These are phyloP conservation scores for Andrena hattorfiana DNA, from an alignment of 2,888 invertebrate species.

Conservation along the genomic window DNA sequence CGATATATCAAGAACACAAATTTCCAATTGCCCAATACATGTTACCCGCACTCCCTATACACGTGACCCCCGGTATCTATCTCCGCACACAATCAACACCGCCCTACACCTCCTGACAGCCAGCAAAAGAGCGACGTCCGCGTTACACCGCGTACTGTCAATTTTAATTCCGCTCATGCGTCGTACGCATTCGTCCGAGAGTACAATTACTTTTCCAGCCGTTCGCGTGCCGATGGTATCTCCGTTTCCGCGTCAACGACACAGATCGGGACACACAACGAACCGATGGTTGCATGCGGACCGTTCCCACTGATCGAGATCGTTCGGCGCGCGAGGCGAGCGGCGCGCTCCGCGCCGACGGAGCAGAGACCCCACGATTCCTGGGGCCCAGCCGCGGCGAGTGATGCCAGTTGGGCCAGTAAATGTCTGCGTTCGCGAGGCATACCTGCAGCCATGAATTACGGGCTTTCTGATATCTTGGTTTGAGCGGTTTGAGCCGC, in stretches of 20 bases:
- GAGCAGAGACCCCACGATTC: neutral
- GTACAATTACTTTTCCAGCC: neutral
- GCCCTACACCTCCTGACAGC: neutral
- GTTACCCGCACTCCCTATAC: neutral
- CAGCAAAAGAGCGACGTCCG: neutral
- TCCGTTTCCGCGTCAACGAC: conserved; percentile 31
- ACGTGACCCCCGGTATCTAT: too few species aligned
- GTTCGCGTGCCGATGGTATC: conserved; percentile 27
- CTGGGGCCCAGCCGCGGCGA: neutral
- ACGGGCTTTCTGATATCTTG: conserved; percentile 77
- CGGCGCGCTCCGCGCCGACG: neutral
- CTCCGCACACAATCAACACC: neutral
- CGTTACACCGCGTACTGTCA: neutral
- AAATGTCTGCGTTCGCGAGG: conserved; percentile 30
- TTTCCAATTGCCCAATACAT: too few species aligned
- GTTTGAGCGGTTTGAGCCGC: conserved; percentile 60
- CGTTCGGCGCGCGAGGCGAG: neutral
- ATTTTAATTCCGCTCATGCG: neutral
- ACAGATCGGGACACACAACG: conserved; percentile 22
- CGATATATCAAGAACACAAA: too few species aligned
- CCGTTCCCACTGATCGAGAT: neutral
- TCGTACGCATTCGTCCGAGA: neutral
- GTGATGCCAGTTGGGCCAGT: conserved; percentile 26
- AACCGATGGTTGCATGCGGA: neutral
- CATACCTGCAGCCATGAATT: conserved; percentile 71